These are phyloP conservation scores for Ashinkailepas kermadecensis DNA, from an alignment of 2,888 invertebrate genomes.

Conservation along the genomic window DNA sequence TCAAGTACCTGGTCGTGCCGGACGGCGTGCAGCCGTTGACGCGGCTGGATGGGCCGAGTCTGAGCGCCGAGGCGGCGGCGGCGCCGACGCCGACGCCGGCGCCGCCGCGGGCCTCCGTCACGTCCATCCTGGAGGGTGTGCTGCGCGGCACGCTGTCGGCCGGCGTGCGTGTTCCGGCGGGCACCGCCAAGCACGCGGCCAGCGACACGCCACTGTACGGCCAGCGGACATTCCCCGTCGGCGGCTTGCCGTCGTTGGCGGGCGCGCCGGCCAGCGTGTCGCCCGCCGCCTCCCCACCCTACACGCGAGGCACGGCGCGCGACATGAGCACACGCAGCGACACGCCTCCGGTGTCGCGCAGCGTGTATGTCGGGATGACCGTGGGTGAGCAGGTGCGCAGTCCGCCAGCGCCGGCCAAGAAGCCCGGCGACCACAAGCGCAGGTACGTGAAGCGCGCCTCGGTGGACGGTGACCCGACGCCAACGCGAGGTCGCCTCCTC, in stretches of 20 bases:
- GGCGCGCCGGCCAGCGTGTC: background rate
- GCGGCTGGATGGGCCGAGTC: background rate
- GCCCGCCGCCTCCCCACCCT: constrained; percentile 5
- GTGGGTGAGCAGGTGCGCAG: constrained; percentile 28
- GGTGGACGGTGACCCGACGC: constrained; percentile 28
- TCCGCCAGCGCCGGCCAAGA: constrained; percentile 22
- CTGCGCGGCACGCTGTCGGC: constrained; percentile 32
- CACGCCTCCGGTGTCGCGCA: background rate
- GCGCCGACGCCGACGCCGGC: too few relatives aligned
- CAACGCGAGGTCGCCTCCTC: constrained; percentile 56
- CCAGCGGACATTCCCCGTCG: background rate
- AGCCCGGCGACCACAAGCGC: constrained; percentile 30
- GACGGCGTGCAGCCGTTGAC: background rate
- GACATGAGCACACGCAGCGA: constrained; percentile 5
- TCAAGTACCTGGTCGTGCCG: background rate
- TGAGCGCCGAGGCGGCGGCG: background rate
- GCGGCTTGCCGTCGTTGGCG: background rate
- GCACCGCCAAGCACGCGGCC: background rate
- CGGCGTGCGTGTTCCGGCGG: constrained; percentile 22
- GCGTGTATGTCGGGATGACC: constrained; percentile 30
- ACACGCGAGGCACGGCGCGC: constrained; percentile 30
- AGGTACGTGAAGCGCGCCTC: constrained; percentile 32
- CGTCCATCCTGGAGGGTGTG: constrained; percentile 33
- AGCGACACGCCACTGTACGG: too few relatives aligned
- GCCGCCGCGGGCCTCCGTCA: background rate